phyloP scores from a whole-genome alignment of 2,797 vertebrate genomes.

The Florisuga fusca region DNA sequence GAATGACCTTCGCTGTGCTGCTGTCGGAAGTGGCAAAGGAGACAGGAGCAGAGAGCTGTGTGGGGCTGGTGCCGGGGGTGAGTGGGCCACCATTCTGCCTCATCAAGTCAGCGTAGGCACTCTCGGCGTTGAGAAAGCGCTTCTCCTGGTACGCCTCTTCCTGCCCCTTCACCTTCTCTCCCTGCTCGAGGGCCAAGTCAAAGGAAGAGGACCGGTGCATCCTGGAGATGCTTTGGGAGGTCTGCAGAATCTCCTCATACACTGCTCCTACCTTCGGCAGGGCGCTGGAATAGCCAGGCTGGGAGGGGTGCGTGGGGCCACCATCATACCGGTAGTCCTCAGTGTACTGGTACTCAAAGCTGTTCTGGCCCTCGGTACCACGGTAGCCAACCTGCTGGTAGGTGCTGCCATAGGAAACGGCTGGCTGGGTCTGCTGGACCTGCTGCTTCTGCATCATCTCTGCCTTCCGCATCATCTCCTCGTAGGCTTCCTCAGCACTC shows the following conservation, averaged over 20 bases:
- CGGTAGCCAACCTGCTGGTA: conserved; percentile 81
- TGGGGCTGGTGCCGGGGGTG: conserved; percentile 96
- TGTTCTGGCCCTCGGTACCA: conserved; percentile 68
- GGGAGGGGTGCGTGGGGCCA: conserved; percentile 66
- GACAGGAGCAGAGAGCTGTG: conserved; percentile 91
- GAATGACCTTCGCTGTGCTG: conserved; percentile 83
- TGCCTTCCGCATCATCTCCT: conserved; percentile 99
- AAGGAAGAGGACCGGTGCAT: conserved; percentile 81
- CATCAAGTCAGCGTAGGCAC: conserved; percentile 88
- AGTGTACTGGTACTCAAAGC: conserved; percentile 86
- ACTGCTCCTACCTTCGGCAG: conserved; percentile 84
- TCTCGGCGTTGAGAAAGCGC: conserved; percentile 89
- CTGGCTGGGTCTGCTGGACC: conserved; percentile 75
- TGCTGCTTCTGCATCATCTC: conserved; percentile 94
- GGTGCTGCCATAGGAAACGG: conserved; percentile 75
- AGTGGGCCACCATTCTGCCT: conserved; percentile 93
- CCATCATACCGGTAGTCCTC: conserved; percentile 83
- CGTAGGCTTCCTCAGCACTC: conserved; percentile 98
- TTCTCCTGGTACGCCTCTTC: conserved; percentile 81
- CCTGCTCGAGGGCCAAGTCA: conserved; percentile 75
- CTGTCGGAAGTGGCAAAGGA: conserved; percentile 86
- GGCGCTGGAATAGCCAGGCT: conserved; percentile 81
- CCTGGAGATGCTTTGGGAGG: conserved; percentile 79
- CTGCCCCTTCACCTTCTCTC: conserved; percentile 64
- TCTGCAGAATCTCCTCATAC: conserved; percentile 94